Conservation (phyloP, 2,797 vertebrate genomes). For the Gorsachius magnificus region DNA sequence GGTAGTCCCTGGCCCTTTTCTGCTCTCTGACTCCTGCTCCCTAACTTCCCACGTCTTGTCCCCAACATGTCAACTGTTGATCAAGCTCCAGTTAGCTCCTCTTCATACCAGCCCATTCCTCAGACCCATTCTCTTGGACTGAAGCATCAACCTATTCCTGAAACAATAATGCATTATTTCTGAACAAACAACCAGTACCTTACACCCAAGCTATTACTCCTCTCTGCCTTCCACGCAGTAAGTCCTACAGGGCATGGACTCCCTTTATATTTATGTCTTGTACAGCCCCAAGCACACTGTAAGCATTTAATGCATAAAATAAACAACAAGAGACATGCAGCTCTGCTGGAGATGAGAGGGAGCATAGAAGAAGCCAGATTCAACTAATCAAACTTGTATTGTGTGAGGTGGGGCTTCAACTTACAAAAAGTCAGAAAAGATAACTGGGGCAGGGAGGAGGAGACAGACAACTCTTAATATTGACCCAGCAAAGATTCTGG, state of each 20-base stretch:
- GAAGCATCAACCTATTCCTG: background rate
- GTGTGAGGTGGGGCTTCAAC: background rate
- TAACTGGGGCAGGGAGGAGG: background rate
- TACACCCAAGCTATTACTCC: background rate
- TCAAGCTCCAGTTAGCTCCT: background rate
- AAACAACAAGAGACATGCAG: constrained; percentile 43
- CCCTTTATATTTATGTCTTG: constrained; percentile 52
- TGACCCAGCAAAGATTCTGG: background rate
- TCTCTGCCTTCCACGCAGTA: background rate
- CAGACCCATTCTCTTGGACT: background rate
- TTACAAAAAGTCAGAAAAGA: background rate
- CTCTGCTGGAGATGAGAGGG: constrained; percentile 14
- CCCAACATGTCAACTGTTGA: background rate
- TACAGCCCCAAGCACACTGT: constrained; percentile 41
- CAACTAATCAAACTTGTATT: constrained; percentile 5
- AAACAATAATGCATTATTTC: constrained; percentile 4
- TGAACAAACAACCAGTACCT: background rate
- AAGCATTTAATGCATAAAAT: constrained; percentile 64
- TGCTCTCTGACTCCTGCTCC: background rate
- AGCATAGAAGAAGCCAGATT: background rate
- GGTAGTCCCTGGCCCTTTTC: background rate
- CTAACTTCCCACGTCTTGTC: background rate
- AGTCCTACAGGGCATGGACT: constrained; percentile 33
- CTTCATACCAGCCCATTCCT: background rate
- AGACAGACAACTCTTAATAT: background rate